Base-by-base conservation (phyloP, 2,797 vertebrate genomes). In the Mormyrops boulengeri region DNA sequence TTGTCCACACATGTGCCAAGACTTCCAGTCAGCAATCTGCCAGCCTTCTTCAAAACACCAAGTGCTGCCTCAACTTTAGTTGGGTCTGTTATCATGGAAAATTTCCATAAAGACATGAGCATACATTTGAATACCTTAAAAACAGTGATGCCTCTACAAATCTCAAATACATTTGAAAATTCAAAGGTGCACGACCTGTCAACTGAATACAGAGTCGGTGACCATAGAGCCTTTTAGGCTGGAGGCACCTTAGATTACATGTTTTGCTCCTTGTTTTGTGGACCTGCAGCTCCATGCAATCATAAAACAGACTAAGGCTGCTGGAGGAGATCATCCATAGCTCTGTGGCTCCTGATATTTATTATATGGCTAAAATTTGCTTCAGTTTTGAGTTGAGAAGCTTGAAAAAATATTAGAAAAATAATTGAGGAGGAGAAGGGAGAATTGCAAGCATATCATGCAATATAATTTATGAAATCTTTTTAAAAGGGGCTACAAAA, bases 401-500 rank as follows among this genome's bases (percentile, higher is more conserved):
- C 17, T 38, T 44, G 19, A 41, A 80, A 34, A 73, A 34, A 73
- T 14, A 34, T 62, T 26, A n/a, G 57, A 60, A 60, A 30, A 69
- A 66, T 77, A 41, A 38, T 7, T 77, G 69, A 41, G 38, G 69
- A 44, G 38, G 73, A 41, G 38, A 44, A 22, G n/a, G 57, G 41
- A 44, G 38, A 44, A 80, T 77, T 80, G 73, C 17, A 44, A 80
- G 38, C 2, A 80, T 44, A n/a, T 41, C 73, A 77, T 80, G 41
- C 7, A 80, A 80, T 80, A 80, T 30, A 80, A 80, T 80, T 80
- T 80, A 38, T n/a, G 73, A 80, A 80, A 80, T 80, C 17, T 80
- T 14, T 41, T 80, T 80, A 44, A n/a, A 80, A 73, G 66, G 22
- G 30, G 30, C 66, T 38, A 44, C 73, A 6, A n/a, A 80, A 80